Base-by-base conservation (phyloP, 2,888 invertebrate species). In the Spisula subtruncata region DNA sequence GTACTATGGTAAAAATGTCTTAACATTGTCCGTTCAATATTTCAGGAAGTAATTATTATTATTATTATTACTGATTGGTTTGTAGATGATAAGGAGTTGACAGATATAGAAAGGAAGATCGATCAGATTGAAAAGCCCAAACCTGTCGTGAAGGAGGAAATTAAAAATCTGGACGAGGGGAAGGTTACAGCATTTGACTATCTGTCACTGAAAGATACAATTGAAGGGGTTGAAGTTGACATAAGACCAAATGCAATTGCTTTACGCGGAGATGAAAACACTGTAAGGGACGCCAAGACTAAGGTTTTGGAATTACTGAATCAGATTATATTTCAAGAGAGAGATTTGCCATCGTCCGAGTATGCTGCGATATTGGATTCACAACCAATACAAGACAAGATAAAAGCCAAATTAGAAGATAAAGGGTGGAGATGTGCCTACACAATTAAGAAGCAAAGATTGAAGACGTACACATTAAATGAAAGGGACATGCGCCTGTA, bases 101-200 rank as follows among this genome's bases (percentile, higher is more conserved):
- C n/a, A 14, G 32, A 29, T 12, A 48, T 88, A 25, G 32, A 81
- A 29, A 56, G 66, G 16, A 66, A n/a, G 29, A 29, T 91, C 56
- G 85, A 91, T 46, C 29, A 51, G 32, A 48, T 91, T 10, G 81
- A 88, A 82, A 85, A 86, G 32, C 89, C 91, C 48, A 85, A 81
- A 46, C 81, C 88, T 35, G 12, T 29, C 20, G 54, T 79, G 1
- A 71, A 88, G 25, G 82, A 82, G 54, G 60, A n/a, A 18, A 84
- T 87, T 25, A 60, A 60, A 41, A n/a, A 88, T 25, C 60, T 20
- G 48, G 85, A 88, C 46, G 29, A 29, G 8, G 25, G 54, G n/a
- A 88, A 85, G 48, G 48, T 91, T 0, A 35, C 35, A 14, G 90
- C 85, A 1, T 83, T 91, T 56, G 56, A 86, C 20, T 41, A 83